phyloP scores from a whole-genome alignment of 2,888 invertebrate genomes.

The Cephus pulcher region DNA sequence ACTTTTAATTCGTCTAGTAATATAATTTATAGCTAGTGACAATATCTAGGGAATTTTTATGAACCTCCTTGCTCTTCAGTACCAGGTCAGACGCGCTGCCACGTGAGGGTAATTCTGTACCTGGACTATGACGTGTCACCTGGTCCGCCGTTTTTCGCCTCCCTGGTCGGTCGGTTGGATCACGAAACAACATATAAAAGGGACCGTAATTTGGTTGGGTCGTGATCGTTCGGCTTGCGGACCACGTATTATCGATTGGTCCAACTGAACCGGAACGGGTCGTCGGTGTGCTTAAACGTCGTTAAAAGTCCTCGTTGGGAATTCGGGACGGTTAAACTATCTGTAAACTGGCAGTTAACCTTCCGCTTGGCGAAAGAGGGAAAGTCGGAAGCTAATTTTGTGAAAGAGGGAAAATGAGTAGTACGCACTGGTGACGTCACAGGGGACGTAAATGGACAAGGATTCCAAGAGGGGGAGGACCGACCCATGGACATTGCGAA shows the following conservation, averaged over 20 bases:
- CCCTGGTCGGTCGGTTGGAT: not conserved
- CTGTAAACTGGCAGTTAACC: conserved; percentile 8
- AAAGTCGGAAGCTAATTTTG: not conserved
- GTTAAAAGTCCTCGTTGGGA: not conserved
- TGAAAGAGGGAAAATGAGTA: not conserved
- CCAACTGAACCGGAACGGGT: not conserved
- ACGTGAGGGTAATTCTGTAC: not conserved
- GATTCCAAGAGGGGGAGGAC: not conserved
- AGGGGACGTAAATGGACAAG: not conserved
- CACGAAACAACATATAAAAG: not conserved
- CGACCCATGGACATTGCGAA: not conserved
- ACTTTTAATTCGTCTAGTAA: not conserved
- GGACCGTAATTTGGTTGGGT: not conserved
- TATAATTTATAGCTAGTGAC: not conserved
- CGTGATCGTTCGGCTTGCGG: not conserved
- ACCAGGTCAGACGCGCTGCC: not conserved
- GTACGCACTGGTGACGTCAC: not conserved
- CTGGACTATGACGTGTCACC: not conserved
- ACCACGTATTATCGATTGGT: not conserved
- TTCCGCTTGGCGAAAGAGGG: not conserved
- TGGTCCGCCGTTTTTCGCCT: not conserved
- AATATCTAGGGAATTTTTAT: not conserved
- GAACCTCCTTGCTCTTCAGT: not conserved
- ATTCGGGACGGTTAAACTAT: conserved; percentile 7
- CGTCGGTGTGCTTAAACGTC: not conserved